Conservation (phyloP, 2,888 invertebrate species). For the Melanchra persicariae region DNA sequence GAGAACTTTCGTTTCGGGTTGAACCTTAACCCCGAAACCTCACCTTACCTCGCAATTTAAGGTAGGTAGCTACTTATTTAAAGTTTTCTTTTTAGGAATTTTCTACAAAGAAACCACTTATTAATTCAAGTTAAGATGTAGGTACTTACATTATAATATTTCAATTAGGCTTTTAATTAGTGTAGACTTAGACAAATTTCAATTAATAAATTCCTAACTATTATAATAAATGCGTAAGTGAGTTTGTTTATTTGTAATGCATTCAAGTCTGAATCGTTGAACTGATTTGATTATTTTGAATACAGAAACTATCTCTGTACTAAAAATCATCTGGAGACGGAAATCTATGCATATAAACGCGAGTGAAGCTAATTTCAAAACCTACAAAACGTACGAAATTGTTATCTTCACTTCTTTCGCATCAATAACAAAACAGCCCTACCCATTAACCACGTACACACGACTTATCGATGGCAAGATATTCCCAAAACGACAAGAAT, state of each 20-base stretch:
- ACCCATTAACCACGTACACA: not conserved
- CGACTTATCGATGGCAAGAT: not conserved
- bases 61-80: too few relatives aligned
- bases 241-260: too few relatives aligned
- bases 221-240: not conserved
- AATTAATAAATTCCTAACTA: not conserved
- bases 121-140: not conserved
- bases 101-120: slow-evolving; percentile 17
- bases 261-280: too few relatives aligned
- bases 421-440: not conserved
- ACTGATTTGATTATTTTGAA: too few relatives aligned
- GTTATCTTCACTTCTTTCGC: not conserved
- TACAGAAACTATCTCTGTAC: too few relatives aligned
- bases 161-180: slow-evolving; percentile 14
- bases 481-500: not conserved
- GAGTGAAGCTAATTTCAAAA: too few relatives aligned
- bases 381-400: not conserved
- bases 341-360: too few relatives aligned
- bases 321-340: too few relatives aligned
- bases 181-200: not conserved
- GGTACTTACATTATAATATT: not conserved
- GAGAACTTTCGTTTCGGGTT: not conserved
- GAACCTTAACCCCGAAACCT: too few relatives aligned
- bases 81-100: not conserved
- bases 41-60: too few relatives aligned